phyloP scores from a whole-genome alignment of 2,888 invertebrate genomes.

The Ochropleura plecta region DNA sequence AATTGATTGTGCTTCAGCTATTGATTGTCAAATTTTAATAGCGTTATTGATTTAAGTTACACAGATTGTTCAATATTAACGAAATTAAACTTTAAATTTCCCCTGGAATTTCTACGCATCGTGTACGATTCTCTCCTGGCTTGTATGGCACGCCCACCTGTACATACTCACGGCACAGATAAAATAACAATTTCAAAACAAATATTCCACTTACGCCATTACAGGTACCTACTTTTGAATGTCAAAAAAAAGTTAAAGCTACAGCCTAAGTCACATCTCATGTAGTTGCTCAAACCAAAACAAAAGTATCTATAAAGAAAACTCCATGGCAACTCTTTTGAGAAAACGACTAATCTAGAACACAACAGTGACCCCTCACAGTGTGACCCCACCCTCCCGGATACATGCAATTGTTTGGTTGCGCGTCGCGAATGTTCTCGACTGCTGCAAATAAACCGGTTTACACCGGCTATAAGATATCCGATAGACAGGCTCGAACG shows the following conservation, averaged over 20 bases:
- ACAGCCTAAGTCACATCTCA: too few species aligned
- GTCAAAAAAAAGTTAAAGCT: too few species aligned
- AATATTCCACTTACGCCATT: too few species aligned
- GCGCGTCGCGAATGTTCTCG: constrained; percentile 40
- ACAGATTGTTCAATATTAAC: background rate
- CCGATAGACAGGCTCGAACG: background rate
- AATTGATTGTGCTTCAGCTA: background rate
- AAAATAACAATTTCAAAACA: too few species aligned
- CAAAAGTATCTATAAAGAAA: too few species aligned
- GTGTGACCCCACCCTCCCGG: constrained; percentile 52
- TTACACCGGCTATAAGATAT: background rate
- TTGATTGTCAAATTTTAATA: background rate
- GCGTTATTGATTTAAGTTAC: too few species aligned
- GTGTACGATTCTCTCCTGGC: background rate
- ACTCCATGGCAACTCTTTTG: too few species aligned
- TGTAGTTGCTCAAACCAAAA: too few species aligned
- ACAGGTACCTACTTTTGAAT: too few species aligned
- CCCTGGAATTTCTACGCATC: background rate
- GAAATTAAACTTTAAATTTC: background rate
- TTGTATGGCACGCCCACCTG: background rate
- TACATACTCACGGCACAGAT: background rate
- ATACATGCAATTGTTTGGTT: constrained; percentile 59
- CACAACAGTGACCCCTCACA: constrained; percentile 15
- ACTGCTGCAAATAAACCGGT: constrained; percentile 18
- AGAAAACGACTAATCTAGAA: background rate